phyloP scores from a whole-genome alignment of 2,797 vertebrate genomes.

The Rhinoraja longicauda region DNA sequence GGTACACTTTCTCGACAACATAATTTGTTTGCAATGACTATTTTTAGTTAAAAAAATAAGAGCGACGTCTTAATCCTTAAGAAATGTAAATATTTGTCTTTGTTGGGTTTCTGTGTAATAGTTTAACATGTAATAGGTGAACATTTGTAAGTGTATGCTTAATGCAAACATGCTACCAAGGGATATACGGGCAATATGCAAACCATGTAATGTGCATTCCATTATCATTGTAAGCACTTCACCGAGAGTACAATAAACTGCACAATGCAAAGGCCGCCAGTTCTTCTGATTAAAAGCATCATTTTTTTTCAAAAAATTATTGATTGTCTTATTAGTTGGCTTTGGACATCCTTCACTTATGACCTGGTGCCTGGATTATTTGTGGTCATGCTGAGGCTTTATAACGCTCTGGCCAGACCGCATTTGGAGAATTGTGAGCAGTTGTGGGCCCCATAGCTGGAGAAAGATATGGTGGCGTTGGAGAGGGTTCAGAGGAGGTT shows the following conservation, averaged over 20 bases:
- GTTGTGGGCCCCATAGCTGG: too few relatives aligned
- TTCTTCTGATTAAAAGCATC: not conserved
- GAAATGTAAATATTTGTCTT: slow-evolving; percentile 34
- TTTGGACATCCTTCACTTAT: not conserved
- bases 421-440: too few relatives aligned
- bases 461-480: too few relatives aligned
- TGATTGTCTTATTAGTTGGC: not conserved
- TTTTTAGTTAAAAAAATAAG: slow-evolving; percentile 30
- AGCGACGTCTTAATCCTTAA: slow-evolving; percentile 21
- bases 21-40: slow-evolving; percentile 28
- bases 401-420: too few relatives aligned
- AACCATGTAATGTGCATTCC: slow-evolving; percentile 28
- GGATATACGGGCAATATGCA: not conserved
- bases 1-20: too few relatives aligned
- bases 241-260: slow-evolving; percentile 15
- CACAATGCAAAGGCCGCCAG: not conserved
- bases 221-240: slow-evolving; percentile 9
- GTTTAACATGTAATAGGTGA: slow-evolving; percentile 19
- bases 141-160: slow-evolving; percentile 34
- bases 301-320: not conserved
- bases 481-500: too few relatives aligned
- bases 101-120: slow-evolving; percentile 19
- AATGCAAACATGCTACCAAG: not conserved
- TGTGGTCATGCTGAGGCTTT: not conserved
- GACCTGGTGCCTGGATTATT: not conserved